Base-by-base conservation (phyloP, 2,113 vertebrate species). In the Vicugna pacos region DNA sequence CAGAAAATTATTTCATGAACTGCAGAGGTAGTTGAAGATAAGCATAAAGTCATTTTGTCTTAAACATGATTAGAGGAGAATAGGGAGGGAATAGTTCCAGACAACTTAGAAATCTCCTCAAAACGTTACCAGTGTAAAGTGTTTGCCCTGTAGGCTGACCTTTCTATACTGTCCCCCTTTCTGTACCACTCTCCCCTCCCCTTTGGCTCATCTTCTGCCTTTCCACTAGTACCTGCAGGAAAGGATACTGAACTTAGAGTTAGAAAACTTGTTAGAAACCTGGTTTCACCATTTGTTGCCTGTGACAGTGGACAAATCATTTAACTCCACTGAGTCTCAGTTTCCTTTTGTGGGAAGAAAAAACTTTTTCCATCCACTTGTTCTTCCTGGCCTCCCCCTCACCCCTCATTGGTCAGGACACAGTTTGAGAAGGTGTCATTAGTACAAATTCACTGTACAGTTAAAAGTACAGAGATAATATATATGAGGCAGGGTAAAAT, bases 221-320 rank as follows among this genome's bases (percentile, higher is more conserved):
- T 65, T 60, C 58, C 2, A 60, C 20, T 58, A 52, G 48, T 60
- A 65, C 22, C 22, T 94, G 19, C 38, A 79, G 52, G 16, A 83
- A 88, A 48, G 17, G 76, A 62, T 56, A 54, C 38, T 94, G 64
- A 92, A 67, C 22, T 73, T 60, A n/a, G 42, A 69, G 24, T 69
- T 69, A 81, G 73, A 93, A 84, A 92, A 62, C 50, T 73, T 42
- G 26, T 81, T 77, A 88, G 64, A 92, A 58, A 64, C 35, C 32
- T 48, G n/a, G 11, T 81, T 90, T 95, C 28, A 46, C 75, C 65
- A 56, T 60, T 94, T 85, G 77, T 70, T 95, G 54, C 30, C 38
- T 81, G 5, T 82, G n/a, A 82, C 52, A 70, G 79, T 93, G 58
- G 58, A 69, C 69, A 87, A 8, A 88, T 87, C 69, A 67, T 8